phyloP scores from a whole-genome alignment of 37 sponge, comb jelly and placozoan genomes.

The Trichoplax adhaerens region DNA sequence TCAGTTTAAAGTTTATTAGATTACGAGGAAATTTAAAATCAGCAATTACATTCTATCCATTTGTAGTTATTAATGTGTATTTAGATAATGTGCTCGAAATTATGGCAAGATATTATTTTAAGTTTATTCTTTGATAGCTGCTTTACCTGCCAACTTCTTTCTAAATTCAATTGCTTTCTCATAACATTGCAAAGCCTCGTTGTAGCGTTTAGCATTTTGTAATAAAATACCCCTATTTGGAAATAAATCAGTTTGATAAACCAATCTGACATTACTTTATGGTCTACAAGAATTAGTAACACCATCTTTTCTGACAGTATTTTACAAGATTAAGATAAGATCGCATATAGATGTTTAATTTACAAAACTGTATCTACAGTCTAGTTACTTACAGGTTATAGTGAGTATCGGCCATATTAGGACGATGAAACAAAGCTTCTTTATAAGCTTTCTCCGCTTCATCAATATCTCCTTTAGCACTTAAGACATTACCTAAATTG shows the following conservation, averaged over 20 bases:
- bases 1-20: too few species aligned
- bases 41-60: too few species aligned
- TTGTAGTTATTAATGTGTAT: too few species aligned
- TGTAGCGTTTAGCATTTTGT: slow-evolving; percentile 1
- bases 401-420: slow-evolving; percentile 44
- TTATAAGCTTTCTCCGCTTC: slow-evolving; percentile 23
- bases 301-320: background rate
- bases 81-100: too few species aligned
- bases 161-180: slow-evolving; percentile 22
- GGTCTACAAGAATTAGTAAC: background rate
- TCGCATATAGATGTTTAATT: too few species aligned
- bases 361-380: too few species aligned
- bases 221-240: slow-evolving; percentile 17
- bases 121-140: background rate
- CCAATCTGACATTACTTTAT: slow-evolving; percentile 1
- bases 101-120: too few species aligned
- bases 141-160: slow-evolving; percentile 26
- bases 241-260: slow-evolving; percentile 1
- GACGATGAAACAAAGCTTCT: slow-evolving; percentile 23
- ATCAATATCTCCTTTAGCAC: background rate
- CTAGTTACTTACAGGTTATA: slow-evolving; percentile 24
- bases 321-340: too few species aligned
- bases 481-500: slow-evolving; percentile 26
- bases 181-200: slow-evolving; percentile 7
- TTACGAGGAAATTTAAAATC: too few species aligned